These are phyloP conservation scores for Cyclina sinensis DNA, from an alignment of 1,140 invertebrate species.

Conservation along the genomic window DNA sequence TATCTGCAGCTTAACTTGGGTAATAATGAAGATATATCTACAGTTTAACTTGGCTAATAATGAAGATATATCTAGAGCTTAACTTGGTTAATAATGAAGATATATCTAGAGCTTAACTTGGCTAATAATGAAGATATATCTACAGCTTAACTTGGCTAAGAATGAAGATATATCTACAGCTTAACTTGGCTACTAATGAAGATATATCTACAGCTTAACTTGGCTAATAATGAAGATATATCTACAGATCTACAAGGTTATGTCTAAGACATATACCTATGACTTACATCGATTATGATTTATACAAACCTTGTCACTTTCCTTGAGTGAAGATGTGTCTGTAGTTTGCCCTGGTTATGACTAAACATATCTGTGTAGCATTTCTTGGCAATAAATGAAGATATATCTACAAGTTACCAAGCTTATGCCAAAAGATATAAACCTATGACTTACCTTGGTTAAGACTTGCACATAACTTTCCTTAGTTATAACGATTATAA, in stretches of 20 bases:
- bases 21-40: too few relatives aligned
- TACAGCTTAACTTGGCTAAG: too few relatives aligned
- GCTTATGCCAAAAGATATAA: background rate
- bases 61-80: too few relatives aligned
- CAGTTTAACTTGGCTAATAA: too few relatives aligned
- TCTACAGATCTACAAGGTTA: background rate
- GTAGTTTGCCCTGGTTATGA: conserved; percentile 86
- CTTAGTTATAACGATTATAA: conserved; percentile 82
- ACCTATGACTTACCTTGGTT: conserved; percentile 88
- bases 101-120: too few relatives aligned
- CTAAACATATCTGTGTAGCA: background rate
- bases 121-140: too few relatives aligned
- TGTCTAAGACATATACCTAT: background rate
- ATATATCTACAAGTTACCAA: conserved; percentile 96
- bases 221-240: conserved; percentile 1
- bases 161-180: too few relatives aligned
- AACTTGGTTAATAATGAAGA: too few relatives aligned
- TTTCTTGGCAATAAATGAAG: conserved; percentile 91
- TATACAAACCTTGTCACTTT: conserved; percentile 87
- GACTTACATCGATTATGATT: too few relatives aligned
- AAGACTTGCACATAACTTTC: conserved; percentile 94
- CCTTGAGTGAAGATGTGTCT: conserved; percentile 95
- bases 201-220: background rate
- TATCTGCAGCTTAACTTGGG: too few relatives aligned
- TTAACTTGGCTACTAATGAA: too few relatives aligned